Conservation (phyloP, 2,113 vertebrate genomes). For the Aviceda subcristata region DNA sequence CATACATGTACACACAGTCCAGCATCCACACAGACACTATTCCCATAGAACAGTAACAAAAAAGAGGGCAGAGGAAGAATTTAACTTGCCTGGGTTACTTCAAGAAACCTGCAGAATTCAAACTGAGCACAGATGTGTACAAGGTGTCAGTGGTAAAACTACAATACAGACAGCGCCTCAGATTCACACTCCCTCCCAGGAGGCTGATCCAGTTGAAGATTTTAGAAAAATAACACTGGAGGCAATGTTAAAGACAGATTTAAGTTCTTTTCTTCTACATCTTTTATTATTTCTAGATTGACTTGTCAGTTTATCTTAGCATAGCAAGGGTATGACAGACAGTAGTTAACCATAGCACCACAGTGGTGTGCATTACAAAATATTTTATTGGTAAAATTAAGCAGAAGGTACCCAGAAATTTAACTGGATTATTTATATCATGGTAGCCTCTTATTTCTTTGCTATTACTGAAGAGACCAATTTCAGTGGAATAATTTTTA, state of each 20-base stretch:
- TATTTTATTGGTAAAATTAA: background rate
- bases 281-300: background rate
- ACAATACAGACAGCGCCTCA: rapidly evolving
- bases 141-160: background rate
- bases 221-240: background rate
- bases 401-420: background rate
- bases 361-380: background rate
- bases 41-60: rapidly evolving
- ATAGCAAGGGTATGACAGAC: background rate
- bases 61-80: background rate
- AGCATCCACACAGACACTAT: background rate
- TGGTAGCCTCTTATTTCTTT: background rate
- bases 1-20: rapidly evolving
- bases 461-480: background rate
- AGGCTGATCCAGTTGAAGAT: background rate
- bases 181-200: background rate
- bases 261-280: background rate
- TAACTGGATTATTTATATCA: background rate
- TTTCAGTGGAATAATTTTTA: background rate
- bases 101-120: background rate
- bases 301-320: background rate
- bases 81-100: background rate
- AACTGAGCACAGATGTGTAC: background rate
- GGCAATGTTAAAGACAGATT: background rate
- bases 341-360: background rate